Percentiles rank a stretch among this genome's conserved stretches.
Evolutionary conservation across 1,140 invertebrate species (phyloP).

Genomic region (Oedothorax gibbosus): DNA sequence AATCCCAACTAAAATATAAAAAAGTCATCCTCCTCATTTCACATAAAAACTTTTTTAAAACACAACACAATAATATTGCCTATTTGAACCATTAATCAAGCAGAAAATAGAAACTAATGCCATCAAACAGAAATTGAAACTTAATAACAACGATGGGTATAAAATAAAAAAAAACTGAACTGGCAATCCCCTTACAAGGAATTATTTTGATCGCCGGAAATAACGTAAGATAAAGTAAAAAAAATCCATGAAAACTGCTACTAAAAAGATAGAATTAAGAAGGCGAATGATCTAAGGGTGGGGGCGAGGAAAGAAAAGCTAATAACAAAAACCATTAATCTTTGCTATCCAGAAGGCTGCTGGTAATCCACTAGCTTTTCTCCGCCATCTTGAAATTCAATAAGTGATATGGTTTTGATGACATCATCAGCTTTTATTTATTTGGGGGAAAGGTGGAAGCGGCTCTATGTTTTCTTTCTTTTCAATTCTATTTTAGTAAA

Average conservation of each 20-base stretch:
- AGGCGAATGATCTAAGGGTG: constrained; percentile 46
- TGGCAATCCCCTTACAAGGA: constrained; percentile 30
- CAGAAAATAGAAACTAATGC: constrained; percentile 8
- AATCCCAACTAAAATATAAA: too few species aligned
- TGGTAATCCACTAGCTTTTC: constrained; percentile 34
- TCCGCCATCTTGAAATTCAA: constrained; percentile 53
- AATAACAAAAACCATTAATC: constrained; percentile 59
- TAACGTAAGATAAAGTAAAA: constrained; percentile 18
- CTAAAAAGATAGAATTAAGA: constrained; percentile 55
- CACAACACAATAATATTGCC: too few species aligned
- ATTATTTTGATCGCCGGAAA: constrained; percentile 52
- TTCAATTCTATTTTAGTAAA: too few species aligned
- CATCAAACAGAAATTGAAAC: constrained; percentile 48
- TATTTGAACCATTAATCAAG: constrained; percentile 47
- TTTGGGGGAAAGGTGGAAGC: neutral
- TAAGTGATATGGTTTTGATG: constrained; percentile 57
- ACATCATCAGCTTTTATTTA: constrained; percentile 31
- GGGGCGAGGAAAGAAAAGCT: constrained; percentile 48
- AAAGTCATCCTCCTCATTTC: too few species aligned
- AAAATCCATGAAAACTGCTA: constrained; percentile 12
- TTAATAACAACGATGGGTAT: constrained; percentile 16
- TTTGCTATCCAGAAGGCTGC: constrained; percentile 43
- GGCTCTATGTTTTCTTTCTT: too few species aligned
- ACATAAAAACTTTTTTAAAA: too few species aligned
- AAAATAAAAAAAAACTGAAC: neutral